phyloP scores from a whole-genome alignment of 2,797 vertebrate species.

The Malurus leucopterus region DNA sequence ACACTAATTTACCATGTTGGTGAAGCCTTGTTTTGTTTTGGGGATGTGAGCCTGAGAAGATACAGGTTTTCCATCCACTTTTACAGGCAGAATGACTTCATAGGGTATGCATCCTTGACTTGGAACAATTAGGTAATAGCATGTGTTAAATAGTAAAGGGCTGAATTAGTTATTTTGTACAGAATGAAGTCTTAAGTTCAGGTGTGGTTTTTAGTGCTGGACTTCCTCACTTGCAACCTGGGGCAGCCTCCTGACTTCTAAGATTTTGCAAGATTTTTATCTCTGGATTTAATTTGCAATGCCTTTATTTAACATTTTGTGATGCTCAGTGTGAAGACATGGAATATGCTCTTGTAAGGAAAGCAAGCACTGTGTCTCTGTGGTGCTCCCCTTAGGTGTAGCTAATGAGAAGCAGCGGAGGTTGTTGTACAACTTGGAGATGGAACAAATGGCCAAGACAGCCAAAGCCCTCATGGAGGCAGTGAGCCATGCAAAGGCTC shows the following conservation, averaged over 20 bases:
- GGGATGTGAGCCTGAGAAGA: not conserved
- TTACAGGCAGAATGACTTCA: not conserved
- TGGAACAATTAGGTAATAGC: not conserved
- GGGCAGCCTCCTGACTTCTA: not conserved
- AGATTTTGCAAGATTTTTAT: not conserved
- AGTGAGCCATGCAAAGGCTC: constrained; percentile 92
- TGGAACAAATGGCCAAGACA: constrained; percentile 98
- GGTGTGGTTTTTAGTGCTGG: not conserved
- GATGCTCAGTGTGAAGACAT: fast-evolving
- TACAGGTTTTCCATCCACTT: not conserved
- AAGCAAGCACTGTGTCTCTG: not conserved
- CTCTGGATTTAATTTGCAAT: not conserved
- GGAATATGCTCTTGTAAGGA: not conserved
- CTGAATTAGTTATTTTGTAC: not conserved
- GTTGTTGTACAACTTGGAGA: constrained; percentile 93
- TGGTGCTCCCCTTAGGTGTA: constrained; percentile 71
- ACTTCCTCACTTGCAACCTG: not conserved
- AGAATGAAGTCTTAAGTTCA: not conserved
- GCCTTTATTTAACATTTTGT: not conserved
- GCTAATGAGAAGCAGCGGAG: constrained; percentile 92
- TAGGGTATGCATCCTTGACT: not conserved
- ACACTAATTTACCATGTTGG: not conserved
- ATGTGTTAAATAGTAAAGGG: not conserved
- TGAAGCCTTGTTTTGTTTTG: not conserved
- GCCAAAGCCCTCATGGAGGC: constrained; percentile 97